These are phyloP conservation scores for Turritopsis rubra DNA, from an alignment of 30 jellyfish, hydroid and myxozoan genomes.

Conservation along the genomic window DNA sequence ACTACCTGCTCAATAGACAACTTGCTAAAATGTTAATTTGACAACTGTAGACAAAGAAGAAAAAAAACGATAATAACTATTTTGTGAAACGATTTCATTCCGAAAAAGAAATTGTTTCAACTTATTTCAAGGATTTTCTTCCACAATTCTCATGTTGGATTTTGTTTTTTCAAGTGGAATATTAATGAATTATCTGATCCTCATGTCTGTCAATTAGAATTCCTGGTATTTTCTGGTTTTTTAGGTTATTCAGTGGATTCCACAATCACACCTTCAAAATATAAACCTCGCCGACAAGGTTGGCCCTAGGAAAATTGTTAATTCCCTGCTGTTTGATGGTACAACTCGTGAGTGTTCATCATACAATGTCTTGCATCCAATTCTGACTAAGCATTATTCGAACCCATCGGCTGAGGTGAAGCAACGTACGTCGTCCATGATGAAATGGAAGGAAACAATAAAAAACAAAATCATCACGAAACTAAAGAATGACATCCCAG, in stretches of 20 bases:
- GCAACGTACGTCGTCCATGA: neutral
- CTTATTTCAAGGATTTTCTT: too few relatives aligned
- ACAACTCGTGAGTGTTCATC: neutral
- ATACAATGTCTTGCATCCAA: neutral
- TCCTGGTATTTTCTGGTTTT: neutral
- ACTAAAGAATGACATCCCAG: neutral
- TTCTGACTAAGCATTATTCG: neutral
- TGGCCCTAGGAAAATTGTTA: neutral
- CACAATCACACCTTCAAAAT: slow-evolving; percentile 22
- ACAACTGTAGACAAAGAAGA: too few relatives aligned
- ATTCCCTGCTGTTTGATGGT: neutral
- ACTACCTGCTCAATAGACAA: too few relatives aligned
- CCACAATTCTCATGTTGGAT: too few relatives aligned
- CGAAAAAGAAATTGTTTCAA: too few relatives aligned
- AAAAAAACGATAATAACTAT: too few relatives aligned
- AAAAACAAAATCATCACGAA: neutral
- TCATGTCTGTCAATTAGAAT: neutral
- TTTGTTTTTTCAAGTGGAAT: too few relatives aligned
- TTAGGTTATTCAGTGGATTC: slow-evolving; percentile 58
- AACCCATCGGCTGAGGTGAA: neutral
- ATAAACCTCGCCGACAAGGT: neutral
- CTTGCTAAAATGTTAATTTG: too few relatives aligned
- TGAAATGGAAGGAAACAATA: neutral
- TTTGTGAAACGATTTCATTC: too few relatives aligned
- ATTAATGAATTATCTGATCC: too few relatives aligned